Conservation (phyloP, 2,113 vertebrate genomes). For the Passer montanus region DNA sequence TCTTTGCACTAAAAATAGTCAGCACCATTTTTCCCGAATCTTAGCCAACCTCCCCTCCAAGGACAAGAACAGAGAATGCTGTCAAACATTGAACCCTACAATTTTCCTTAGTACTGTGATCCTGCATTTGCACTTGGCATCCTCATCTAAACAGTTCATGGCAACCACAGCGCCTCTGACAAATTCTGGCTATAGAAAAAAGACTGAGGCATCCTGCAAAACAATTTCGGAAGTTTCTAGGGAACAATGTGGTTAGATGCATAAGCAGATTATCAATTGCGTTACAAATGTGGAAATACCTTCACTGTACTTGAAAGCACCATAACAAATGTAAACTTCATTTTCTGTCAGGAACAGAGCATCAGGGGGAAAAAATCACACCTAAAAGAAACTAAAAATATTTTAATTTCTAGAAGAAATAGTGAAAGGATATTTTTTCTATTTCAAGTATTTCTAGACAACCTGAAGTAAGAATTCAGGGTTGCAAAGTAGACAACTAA, state of each 20-base stretch:
- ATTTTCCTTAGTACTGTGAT: neutral
- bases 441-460: neutral
- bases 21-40: neutral
- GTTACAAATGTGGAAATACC: neutral
- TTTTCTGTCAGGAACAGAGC: neutral
- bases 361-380: rapidly evolving
- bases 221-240: neutral
- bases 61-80: neutral
- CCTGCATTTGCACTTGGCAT: neutral
- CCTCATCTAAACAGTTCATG: neutral
- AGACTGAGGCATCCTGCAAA: neutral
- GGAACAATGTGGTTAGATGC: neutral
- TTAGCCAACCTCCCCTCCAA: neutral
- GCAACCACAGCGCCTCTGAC: neutral
- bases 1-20: neutral
- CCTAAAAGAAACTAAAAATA: neutral
- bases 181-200: neutral
- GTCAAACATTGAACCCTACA: neutral
- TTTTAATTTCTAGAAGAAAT: neutral
- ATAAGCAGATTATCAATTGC: neutral
- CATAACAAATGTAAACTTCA: neutral
- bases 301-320: neutral
- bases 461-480: neutral
- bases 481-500: neutral
- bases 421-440: neutral